phyloP scores from a whole-genome alignment of 2,888 invertebrate genomes.

The Periphyllus acericola region DNA sequence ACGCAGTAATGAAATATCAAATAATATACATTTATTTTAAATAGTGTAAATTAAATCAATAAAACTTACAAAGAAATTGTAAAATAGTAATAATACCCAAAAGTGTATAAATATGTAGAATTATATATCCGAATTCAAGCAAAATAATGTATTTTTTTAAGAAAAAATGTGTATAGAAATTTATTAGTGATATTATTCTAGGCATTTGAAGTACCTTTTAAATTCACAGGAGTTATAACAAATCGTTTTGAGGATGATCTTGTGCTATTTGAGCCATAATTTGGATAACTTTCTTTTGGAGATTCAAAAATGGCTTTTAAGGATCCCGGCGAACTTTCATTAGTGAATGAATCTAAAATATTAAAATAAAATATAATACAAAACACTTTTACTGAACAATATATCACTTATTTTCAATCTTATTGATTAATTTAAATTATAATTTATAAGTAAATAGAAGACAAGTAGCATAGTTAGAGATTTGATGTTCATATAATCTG shows the following conservation, averaged over 20 bases:
- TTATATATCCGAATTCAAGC: too few relatives aligned
- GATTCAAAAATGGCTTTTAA: constrained; percentile 26
- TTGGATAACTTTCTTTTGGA: constrained; percentile 29
- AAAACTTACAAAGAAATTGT: too few relatives aligned
- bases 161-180: not conserved
- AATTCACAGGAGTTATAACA: constrained; percentile 33
- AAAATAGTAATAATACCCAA: too few relatives aligned
- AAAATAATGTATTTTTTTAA: too few relatives aligned
- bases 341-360: not conserved
- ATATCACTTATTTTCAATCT: not conserved
- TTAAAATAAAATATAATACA: not conserved
- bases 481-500: too few relatives aligned
- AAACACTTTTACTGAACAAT: not conserved
- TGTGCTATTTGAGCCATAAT: not conserved
- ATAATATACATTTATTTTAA: too few relatives aligned
- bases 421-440: not conserved
- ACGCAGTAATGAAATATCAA: too few relatives aligned
- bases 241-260: constrained; percentile 28
- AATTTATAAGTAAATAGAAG: too few relatives aligned
- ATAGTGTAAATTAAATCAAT: too few relatives aligned
- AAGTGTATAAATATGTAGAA: too few relatives aligned
- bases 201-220: not conserved
- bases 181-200: not conserved
- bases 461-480: too few relatives aligned
- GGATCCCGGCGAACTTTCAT: constrained; percentile 22